A percentile compares a stretch with the other conserved stretches of the same genome.
Evolutionary conservation across 1,140 invertebrate species (phyloP).

Genomic region (Cotesia typhae): DNA sequence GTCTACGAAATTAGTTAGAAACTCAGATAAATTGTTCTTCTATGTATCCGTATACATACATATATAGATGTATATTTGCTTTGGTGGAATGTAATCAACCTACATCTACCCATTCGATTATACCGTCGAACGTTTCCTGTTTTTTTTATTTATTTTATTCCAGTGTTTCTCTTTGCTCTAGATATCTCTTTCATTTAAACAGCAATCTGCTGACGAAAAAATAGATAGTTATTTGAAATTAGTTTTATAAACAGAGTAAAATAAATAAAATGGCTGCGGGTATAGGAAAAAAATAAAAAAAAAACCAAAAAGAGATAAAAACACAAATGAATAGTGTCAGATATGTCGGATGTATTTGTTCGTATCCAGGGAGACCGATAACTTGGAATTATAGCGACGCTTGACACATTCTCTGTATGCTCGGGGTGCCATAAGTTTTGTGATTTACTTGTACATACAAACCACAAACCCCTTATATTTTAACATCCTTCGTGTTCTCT

Average conservation of each 20-base stretch:
- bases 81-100: slow-evolving; percentile 1
- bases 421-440: slow-evolving; percentile 22
- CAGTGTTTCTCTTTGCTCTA: not conserved
- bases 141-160: not conserved
- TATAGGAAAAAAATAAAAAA: not conserved
- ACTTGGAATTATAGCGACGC: slow-evolving; percentile 12
- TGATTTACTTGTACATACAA: slow-evolving; percentile 18
- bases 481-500: not conserved
- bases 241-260: not conserved
- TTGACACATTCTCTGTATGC: slow-evolving; percentile 6
- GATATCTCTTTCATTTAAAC: not conserved
- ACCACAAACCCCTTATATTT: slow-evolving; percentile 10
- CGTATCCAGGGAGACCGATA: slow-evolving; percentile 16
- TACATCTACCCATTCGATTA: slow-evolving; percentile 16
- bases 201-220: too few relatives aligned
- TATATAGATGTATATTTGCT: not conserved
- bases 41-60: not conserved
- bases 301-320: not conserved
- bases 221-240: too few relatives aligned
- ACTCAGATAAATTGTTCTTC: slow-evolving; percentile 20
- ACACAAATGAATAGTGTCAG: not conserved
- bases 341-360: not conserved
- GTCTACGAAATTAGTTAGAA: slow-evolving; percentile 23
- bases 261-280: not conserved
- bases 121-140: not conserved